These are phyloP conservation scores for Pseudorhombus dupliciocellatus DNA, from an alignment of 2,113 vertebrate genomes.

Conservation along the genomic window DNA sequence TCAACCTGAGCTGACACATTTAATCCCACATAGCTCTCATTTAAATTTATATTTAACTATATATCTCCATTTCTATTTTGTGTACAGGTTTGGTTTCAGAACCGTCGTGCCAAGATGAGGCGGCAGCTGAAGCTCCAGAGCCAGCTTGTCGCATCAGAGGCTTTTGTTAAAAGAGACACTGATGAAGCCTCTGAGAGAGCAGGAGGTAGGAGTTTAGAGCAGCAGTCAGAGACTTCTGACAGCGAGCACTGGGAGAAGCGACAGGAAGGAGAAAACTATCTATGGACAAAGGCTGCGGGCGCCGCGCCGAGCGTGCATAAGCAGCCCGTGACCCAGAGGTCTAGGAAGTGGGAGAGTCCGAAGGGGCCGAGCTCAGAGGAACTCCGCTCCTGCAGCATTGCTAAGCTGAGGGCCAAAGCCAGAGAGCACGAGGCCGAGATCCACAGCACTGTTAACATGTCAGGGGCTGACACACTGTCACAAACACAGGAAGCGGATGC, in stretches of 20 bases:
- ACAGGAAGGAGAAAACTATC: conserved; percentile 58
- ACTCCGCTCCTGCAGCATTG: conserved; percentile 83
- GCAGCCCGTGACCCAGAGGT: conserved; percentile 24
- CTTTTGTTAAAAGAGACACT: conserved; percentile 40
- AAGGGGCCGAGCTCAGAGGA: conserved; percentile 71
- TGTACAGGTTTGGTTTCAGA: conserved; percentile 87
- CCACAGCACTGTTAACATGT: conserved; percentile 68
- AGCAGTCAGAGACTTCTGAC: conserved; percentile 55
- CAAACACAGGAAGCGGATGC: conserved; percentile 63
- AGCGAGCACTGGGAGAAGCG: conserved; percentile 62
- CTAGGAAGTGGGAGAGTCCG: conserved; percentile 53
- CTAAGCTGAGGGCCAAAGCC: conserved; percentile 83
- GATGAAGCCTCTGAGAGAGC: conserved; percentile 30
- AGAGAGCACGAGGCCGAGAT: conserved; percentile 83
- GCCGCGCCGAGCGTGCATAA: conserved; percentile 2
- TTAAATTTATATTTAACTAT: neutral
- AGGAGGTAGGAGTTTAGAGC: conserved; percentile 21
- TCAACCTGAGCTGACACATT: too few relatives aligned
- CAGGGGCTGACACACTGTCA: conserved; percentile 52
- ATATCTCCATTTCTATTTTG: neutral
- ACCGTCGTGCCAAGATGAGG: conserved; percentile 87
- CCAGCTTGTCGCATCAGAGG: conserved; percentile 43
- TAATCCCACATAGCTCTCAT: too few relatives aligned
- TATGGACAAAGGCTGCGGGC: conserved; percentile 56
- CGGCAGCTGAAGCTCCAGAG: conserved; percentile 83